phyloP scores from a whole-genome alignment of 2,888 invertebrate species.

The Tipula lateralis region DNA sequence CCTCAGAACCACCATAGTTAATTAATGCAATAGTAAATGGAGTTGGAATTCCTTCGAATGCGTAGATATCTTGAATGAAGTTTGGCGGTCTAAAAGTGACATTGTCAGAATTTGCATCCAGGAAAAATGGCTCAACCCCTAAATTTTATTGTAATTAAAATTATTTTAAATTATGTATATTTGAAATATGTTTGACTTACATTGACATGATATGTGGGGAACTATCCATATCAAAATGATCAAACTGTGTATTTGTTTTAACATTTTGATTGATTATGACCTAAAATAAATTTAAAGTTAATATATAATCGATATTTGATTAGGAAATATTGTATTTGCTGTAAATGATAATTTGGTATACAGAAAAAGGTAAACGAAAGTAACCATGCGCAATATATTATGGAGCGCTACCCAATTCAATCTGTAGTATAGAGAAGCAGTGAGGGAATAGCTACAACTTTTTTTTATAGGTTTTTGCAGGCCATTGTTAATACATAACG shows the following conservation, averaged over 20 bases:
- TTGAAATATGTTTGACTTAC: not conserved
- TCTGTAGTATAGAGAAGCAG: no score
- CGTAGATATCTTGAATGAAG: not conserved
- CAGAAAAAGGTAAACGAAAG: no score
- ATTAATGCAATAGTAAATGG: not conserved
- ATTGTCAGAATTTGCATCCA: not conserved
- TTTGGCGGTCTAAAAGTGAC: not conserved
- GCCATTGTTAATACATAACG: no score
- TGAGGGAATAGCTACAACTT: no score
- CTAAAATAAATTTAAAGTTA: not conserved
- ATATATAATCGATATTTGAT: no score
- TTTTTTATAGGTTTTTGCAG: no score
- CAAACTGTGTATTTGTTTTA: not conserved
- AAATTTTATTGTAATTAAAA: not conserved
- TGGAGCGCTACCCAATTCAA: no score
- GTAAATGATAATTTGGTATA: no score
- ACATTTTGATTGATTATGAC: not conserved
- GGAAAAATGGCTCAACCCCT: not conserved
- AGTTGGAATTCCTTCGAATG: slow-evolving; percentile 28
- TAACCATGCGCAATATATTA: no score
- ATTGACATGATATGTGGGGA: not conserved
- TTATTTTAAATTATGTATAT: not conserved
- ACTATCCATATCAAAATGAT: not conserved
- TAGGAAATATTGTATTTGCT: no score
- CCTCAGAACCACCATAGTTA: not conserved